Evolutionary conservation across 2,113 vertebrate genomes (phyloP).

Genomic region (Clupea harengus): DNA sequence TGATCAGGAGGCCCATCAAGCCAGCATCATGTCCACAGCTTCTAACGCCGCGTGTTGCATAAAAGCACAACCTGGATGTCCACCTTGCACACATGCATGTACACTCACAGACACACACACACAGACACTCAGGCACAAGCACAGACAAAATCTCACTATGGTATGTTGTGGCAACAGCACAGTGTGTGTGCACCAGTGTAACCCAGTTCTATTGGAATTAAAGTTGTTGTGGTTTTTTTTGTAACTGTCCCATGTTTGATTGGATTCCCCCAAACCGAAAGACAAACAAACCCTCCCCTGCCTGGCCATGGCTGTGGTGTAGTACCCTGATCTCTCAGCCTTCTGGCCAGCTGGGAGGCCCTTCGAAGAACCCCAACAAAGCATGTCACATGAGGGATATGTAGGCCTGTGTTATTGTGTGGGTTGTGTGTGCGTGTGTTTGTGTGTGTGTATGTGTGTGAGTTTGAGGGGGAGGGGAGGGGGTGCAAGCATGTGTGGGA

Average conservation of each 20-base stretch:
- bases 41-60: no score
- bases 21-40: no score
- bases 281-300: constrained; percentile 24
- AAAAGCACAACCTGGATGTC: no score
- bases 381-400: background rate
- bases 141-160: no score
- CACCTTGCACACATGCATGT: no score
- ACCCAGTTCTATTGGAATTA: background rate
- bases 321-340: background rate
- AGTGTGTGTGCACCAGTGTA: background rate
- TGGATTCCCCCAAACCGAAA: background rate
- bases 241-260: background rate
- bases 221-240: background rate
- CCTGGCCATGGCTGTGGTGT: background rate
- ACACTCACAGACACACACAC: no score
- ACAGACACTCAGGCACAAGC: no score
- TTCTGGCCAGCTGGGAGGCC: background rate
- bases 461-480: background rate
- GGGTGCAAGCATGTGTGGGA: background rate
- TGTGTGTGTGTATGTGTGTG: constrained; percentile 16
- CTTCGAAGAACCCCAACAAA: background rate
- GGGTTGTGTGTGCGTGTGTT: background rate
- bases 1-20: no score
- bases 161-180: no score
- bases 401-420: constrained; percentile 25